Base-by-base conservation (phyloP, 1,140 invertebrate species). In the Spodoptera litura region DNA sequence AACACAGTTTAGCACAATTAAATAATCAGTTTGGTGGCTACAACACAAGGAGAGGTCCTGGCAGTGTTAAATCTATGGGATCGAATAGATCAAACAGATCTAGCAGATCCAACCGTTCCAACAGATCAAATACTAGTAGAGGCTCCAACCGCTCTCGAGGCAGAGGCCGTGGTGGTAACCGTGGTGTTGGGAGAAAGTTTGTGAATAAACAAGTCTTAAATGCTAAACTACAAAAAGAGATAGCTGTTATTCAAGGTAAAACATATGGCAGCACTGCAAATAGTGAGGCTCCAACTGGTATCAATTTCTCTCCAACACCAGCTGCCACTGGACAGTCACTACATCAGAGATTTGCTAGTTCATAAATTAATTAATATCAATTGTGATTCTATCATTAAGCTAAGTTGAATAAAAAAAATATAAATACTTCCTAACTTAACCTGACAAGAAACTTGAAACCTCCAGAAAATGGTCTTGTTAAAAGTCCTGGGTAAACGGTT, bases 211-310 rank as follows among this genome's bases (percentile, higher is more conserved):
- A 91, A 85, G 76, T 91, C 35, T 80, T 94, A 4, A 92, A 94
- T 86, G 84, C 88, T n/a, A 90, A 88, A 81, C 79, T 94, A 27
- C 93, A 94, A 78, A 87, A 90, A 79, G 91, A 93, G 85, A 94
- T 94, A 78, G 93, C 93, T 78, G 89, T 87, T 72, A 89, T 94
- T 68, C 93, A 94, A 59, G 91, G 93, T 56, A 94, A 93, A 85
- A 85, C 76, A 71, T 88, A 85, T 84, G 86, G 59, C 27, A 84
- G 75, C 20, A 53, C 9, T 62, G 71, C 83, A 56, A 59, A 70
- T 25, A 68, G 31, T 55, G 91, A 91, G 35, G 38, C 84, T n/a
- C 90, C 89, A 9, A 70, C 82, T 83, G 92, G 91, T 35, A 80
- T 93, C 11, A 91, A 91, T 64, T 93, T 90, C 76, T 87, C 89